Conservation (phyloP, 2,888 invertebrate species). For the Molanna angustata region DNA sequence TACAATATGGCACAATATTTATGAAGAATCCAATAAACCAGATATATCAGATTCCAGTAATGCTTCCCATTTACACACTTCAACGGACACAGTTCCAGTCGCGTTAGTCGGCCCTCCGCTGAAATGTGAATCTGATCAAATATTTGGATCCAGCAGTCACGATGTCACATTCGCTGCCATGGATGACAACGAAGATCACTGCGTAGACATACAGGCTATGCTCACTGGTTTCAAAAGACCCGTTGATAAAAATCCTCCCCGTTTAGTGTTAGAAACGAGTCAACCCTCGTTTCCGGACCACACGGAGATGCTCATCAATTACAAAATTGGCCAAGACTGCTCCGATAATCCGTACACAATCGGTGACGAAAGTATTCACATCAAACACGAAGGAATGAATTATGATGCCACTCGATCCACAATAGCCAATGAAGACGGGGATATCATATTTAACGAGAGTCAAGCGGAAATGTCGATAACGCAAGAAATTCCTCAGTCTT, state of each 20-base stretch:
- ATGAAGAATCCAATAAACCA: slow-evolving; percentile 28
- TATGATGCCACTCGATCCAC: not conserved
- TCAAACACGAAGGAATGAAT: not conserved
- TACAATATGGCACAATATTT: slow-evolving; percentile 30
- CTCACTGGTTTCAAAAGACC: slow-evolving; percentile 8
- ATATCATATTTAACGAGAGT: slow-evolving; percentile 5
- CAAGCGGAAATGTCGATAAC: slow-evolving; percentile 26
- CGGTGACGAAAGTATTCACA: no score
- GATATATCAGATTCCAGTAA: slow-evolving; percentile 21
- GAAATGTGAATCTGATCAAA: not conserved
- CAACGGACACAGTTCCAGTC: not conserved
- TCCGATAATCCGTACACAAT: no score
- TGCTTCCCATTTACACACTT: slow-evolving; percentile 7
- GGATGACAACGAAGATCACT: slow-evolving; percentile 23
- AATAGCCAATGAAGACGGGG: not conserved
- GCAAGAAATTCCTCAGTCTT: slow-evolving; percentile 8
- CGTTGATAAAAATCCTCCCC: slow-evolving; percentile 8
- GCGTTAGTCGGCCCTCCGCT: not conserved
- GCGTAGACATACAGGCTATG: slow-evolving; percentile 18
- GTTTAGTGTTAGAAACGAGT: slow-evolving; percentile 14
- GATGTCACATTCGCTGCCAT: slow-evolving; percentile 16
- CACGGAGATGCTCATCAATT: slow-evolving; percentile 30
- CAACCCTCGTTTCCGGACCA: slow-evolving; percentile 22
- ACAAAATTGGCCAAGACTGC: no score
- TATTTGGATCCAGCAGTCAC: slow-evolving; percentile 1